These are phyloP conservation scores for Agelaius tricolor DNA, from an alignment of 2,113 vertebrate genomes.

Conservation along the genomic window DNA sequence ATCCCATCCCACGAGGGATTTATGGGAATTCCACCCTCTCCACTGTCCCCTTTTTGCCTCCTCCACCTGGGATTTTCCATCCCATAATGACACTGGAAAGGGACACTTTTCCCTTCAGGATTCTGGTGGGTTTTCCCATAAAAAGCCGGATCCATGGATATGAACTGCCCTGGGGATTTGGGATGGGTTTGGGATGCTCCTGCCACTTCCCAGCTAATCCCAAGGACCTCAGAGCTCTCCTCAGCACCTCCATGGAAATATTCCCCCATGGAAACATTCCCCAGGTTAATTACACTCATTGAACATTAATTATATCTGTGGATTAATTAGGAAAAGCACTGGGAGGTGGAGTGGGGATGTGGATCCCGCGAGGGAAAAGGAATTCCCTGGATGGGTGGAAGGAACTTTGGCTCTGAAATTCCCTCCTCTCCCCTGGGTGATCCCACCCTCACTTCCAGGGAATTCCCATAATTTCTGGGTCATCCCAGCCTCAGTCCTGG, in stretches of 20 bases:
- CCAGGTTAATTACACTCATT: background rate
- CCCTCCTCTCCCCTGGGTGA: background rate
- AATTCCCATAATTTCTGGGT: background rate
- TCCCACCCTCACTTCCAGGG: background rate
- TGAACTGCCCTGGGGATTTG: accelerated
- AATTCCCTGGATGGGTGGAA: background rate
- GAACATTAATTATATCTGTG: accelerated
- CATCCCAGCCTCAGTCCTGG: background rate
- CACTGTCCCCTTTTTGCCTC: background rate
- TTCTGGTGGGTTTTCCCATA: accelerated
- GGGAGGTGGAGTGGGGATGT: accelerated
- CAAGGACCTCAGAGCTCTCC: accelerated
- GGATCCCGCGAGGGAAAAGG: background rate
- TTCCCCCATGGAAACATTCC: background rate
- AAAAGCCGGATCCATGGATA: accelerated
- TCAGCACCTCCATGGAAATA: accelerated
- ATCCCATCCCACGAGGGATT: background rate
- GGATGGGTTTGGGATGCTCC: background rate
- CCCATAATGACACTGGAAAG: background rate
- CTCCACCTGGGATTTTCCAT: background rate
- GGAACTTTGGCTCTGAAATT: accelerated
- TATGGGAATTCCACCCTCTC: background rate
- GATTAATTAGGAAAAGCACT: background rate
- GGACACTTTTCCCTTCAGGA: background rate
- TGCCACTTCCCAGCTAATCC: accelerated